These are phyloP conservation scores for Aphis gossypii DNA, from an alignment of 1,140 invertebrate genomes.

Conservation along the genomic window DNA sequence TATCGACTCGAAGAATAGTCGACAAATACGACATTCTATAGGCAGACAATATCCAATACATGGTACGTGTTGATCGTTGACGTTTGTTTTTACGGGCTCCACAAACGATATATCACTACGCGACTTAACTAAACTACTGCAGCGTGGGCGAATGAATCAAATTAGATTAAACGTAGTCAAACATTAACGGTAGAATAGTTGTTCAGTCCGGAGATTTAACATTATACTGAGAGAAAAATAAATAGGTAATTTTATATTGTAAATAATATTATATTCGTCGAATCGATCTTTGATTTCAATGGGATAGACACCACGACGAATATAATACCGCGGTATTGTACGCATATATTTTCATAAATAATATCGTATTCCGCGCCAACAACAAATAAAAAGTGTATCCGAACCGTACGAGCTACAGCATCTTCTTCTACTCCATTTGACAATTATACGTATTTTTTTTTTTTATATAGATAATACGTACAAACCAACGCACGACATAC, in stretches of 20 bases:
- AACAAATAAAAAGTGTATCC: neutral
- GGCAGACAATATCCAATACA: no score
- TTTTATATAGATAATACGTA: neutral
- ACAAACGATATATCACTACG: neutral
- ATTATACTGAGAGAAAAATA: neutral
- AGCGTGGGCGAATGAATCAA: neutral
- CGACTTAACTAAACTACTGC: neutral
- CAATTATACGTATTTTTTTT: neutral
- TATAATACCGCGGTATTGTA: neutral
- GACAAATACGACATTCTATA: no score
- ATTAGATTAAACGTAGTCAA: neutral
- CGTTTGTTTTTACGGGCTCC: neutral
- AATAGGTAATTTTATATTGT: no score
- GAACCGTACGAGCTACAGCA: neutral
- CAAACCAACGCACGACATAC: neutral
- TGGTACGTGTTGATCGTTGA: no score
- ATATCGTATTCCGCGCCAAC: neutral
- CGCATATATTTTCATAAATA: neutral
- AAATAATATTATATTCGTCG: no score
- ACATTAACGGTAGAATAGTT: neutral
- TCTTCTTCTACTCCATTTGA: neutral
- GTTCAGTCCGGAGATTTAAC: neutral
- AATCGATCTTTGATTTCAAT: no score
- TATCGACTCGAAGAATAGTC: no score
- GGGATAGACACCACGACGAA: no score